Evolutionary conservation across 1,140 invertebrate species (phyloP).

Genomic region (Trichonephila clavata): DNA sequence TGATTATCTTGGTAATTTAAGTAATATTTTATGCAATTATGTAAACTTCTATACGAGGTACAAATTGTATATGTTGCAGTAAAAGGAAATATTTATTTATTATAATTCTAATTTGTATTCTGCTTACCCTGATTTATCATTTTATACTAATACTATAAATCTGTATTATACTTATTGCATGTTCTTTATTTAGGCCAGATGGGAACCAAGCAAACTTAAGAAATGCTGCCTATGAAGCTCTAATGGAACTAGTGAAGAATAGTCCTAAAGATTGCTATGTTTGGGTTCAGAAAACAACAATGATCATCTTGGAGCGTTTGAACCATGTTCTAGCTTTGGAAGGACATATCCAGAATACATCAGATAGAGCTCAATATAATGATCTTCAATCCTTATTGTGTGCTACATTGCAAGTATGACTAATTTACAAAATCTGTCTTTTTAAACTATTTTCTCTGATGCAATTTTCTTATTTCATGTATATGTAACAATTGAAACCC

Average conservation of each 20-base stretch:
- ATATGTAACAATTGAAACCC: too few species aligned
- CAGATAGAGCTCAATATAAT: conserved; percentile 96
- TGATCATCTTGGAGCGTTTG: conserved; percentile 96
- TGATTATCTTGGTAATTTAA: too few species aligned
- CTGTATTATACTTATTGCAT: background rate
- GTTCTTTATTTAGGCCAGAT: conserved; percentile 81
- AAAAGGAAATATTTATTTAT: background rate
- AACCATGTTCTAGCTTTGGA: conserved; percentile 97
- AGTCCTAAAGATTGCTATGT: conserved; percentile 98
- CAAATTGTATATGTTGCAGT: too few species aligned
- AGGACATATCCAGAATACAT: conserved; percentile 90
- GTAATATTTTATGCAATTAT: too few species aligned
- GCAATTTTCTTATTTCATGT: too few species aligned
- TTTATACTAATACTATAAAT: too few species aligned
- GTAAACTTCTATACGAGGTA: too few species aligned
- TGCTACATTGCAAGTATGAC: conserved; percentile 89
- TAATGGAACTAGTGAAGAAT: conserved; percentile 99
- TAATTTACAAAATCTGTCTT: too few species aligned
- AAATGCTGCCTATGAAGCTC: conserved; percentile 97
- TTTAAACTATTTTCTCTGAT: too few species aligned
- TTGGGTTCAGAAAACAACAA: conserved; percentile 96
- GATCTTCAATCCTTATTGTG: conserved; percentile 98
- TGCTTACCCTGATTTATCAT: too few species aligned
- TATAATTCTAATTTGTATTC: background rate
- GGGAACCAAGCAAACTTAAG: conserved; percentile 87